These are phyloP conservation scores for Molanna angustata DNA, from an alignment of 2,888 invertebrate species.

Conservation along the genomic window DNA sequence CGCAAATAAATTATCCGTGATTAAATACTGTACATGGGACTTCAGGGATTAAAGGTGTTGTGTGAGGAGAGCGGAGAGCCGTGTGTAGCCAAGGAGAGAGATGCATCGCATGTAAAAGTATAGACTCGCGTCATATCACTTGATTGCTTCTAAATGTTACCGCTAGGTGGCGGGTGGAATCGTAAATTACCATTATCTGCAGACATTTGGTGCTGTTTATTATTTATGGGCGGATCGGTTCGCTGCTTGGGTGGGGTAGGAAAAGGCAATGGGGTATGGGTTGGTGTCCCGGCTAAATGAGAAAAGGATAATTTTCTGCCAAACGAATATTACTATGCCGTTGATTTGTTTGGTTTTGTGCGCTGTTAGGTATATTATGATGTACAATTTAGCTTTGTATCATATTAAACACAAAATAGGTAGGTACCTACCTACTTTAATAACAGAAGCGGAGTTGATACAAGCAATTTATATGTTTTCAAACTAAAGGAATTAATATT, in stretches of 20 bases:
- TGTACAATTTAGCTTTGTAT: too few species aligned
- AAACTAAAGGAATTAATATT: too few species aligned
- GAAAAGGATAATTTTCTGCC: constrained; percentile 34
- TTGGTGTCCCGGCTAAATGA: constrained; percentile 30
- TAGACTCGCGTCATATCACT: constrained; percentile 32
- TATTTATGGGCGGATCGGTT: constrained; percentile 56
- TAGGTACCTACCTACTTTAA: too few species aligned
- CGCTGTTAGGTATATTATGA: too few species aligned
- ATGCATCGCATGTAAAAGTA: constrained; percentile 32
- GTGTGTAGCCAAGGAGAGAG: constrained; percentile 8
- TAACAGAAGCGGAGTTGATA: too few species aligned
- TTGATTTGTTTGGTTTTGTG: constrained; percentile 28
- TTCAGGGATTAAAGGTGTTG: neutral
- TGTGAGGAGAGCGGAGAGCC: neutral
- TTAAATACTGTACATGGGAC: neutral
- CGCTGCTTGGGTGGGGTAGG: constrained; percentile 29
- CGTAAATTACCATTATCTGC: constrained; percentile 59
- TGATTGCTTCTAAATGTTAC: constrained; percentile 34
- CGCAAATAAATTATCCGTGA: too few species aligned
- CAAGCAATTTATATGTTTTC: too few species aligned
- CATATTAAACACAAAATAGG: too few species aligned
- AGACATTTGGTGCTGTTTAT: constrained; percentile 54
- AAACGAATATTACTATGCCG: constrained; percentile 30
- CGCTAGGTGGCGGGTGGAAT: constrained; percentile 38
- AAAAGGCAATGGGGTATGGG: constrained; percentile 15